Base-by-base conservation (phyloP, 2,113 vertebrate genomes). In the Macheiramphus alcinus region DNA sequence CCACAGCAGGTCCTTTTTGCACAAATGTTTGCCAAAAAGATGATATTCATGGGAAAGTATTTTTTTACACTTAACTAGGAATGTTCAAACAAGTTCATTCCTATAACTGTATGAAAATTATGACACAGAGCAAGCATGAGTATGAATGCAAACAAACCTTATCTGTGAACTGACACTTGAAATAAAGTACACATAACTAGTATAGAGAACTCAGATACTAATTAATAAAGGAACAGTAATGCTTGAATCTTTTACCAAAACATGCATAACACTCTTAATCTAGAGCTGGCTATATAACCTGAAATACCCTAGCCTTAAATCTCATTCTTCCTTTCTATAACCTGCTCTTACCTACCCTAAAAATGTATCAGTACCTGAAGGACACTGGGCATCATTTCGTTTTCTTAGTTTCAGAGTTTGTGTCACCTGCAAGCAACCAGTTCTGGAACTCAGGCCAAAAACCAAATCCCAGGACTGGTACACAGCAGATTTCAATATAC, bases 381-480 rank as follows among this genome's bases (percentile, higher is more conserved):
- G 34, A 13, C 29, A 13, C 19, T 16, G 1, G 29, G 4, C 17
- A 82, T 67, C 2, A 63, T 47, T 52, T 73, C 0, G 26, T 59
- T 61, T 53, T 78, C n/a, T 38, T 50, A 27, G 10, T 45, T 89
- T 38, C 53, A 62, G 67, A 80, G 36, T 38, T 31, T 29, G 3
- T 22, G 25, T 56, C 56, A 32, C 23, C 79, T 86, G 15, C 29
- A 63, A 87, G 53, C 23, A 91, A 81, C 18, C 17, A 67, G 14
- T 58, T 10, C 32, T 67, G 52, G 13, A 85, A 55, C 31, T 59
- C 17, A 23, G 79, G 29, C 5, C 47, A 82, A 75, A 85, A 63
- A 3, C 1, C 21, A 72, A 66, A 13, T 34, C 25, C 25, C 45
- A 58, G 42, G 20, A 42, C 9, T 0, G 0, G 7, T 10, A 47